Evolutionary conservation across 2,888 invertebrate genomes (phyloP).

Genomic region (Eueremaeus valkanovi): DNA sequence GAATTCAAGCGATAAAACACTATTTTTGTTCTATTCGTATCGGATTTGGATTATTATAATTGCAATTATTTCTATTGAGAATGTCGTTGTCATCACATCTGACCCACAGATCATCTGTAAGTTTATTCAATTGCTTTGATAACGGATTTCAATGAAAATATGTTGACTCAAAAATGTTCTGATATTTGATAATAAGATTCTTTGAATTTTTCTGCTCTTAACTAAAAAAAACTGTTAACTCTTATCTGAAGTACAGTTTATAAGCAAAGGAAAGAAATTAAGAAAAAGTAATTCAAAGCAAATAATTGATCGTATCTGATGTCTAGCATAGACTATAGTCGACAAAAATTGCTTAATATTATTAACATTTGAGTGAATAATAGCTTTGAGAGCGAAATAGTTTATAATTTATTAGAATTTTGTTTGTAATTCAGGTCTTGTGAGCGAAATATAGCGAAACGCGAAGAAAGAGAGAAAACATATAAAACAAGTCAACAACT

Average conservation of each 20-base stretch:
- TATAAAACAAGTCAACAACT: too few relatives aligned
- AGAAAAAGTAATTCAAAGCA: not conserved
- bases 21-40: constrained; percentile 27
- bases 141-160: not conserved
- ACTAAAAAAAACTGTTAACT: not conserved
- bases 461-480: too few relatives aligned
- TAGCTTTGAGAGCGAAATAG: not conserved
- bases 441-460: too few relatives aligned
- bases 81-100: not conserved
- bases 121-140: not conserved
- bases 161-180: not conserved
- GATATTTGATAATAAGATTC: not conserved
- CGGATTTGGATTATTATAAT: constrained; percentile 17
- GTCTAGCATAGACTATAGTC: not conserved
- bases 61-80: not conserved
- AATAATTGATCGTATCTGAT: not conserved
- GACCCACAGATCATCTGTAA: not conserved
- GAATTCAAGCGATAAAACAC: constrained; percentile 17
- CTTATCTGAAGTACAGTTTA: not conserved
- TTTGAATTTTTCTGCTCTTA: too few relatives aligned
- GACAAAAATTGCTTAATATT: not conserved
- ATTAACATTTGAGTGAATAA: not conserved
- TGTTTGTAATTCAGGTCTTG: not conserved
- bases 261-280: not conserved
- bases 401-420: not conserved